phyloP scores from a whole-genome alignment of 2,797 vertebrate species.

The Orestias chungarensis region DNA sequence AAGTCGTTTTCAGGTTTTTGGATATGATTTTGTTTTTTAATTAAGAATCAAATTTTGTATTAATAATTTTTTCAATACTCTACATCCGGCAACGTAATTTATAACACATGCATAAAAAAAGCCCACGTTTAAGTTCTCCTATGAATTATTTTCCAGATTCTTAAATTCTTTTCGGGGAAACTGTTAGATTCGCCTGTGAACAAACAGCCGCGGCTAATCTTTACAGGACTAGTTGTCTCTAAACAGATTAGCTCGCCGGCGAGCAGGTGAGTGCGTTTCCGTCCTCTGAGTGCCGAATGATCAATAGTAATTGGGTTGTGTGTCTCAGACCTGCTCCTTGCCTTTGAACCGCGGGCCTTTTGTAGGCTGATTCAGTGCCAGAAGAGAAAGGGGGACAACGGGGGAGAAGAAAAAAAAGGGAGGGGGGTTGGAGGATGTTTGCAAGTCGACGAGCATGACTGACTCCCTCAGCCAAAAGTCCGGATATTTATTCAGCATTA shows the following conservation, averaged over 20 bases:
- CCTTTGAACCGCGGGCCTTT: slow-evolving; percentile 69
- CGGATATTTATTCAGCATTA: slow-evolving; percentile 82
- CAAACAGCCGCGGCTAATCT: slow-evolving; percentile 37
- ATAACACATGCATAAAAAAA: not conserved
- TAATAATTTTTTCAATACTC: not conserved
- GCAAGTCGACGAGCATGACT: slow-evolving; percentile 78
- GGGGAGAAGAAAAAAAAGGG: slow-evolving; percentile 42
- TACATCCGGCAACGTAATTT: not conserved
- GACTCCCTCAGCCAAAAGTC: slow-evolving; percentile 76
- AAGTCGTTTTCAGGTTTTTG: not conserved
- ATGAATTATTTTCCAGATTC: slow-evolving; percentile 1
- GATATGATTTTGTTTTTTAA: not conserved
- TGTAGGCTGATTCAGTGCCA: slow-evolving; percentile 61
- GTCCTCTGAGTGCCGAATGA: slow-evolving; percentile 68
- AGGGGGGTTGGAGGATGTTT: slow-evolving; percentile 75
- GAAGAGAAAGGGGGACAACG: slow-evolving; percentile 51
- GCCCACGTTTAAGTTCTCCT: no score
- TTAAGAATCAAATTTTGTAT: not conserved
- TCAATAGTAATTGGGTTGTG: slow-evolving; percentile 82
- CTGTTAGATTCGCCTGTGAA: slow-evolving; percentile 32
- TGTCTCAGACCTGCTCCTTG: slow-evolving; percentile 69
- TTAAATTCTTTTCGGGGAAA: not conserved
- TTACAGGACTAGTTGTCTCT: slow-evolving; percentile 38
- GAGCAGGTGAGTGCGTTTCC: slow-evolving; percentile 52
- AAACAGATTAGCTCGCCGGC: slow-evolving; percentile 19